Base-by-base conservation (phyloP, 2,888 invertebrate species). In the Drosophila affinis region DNA sequence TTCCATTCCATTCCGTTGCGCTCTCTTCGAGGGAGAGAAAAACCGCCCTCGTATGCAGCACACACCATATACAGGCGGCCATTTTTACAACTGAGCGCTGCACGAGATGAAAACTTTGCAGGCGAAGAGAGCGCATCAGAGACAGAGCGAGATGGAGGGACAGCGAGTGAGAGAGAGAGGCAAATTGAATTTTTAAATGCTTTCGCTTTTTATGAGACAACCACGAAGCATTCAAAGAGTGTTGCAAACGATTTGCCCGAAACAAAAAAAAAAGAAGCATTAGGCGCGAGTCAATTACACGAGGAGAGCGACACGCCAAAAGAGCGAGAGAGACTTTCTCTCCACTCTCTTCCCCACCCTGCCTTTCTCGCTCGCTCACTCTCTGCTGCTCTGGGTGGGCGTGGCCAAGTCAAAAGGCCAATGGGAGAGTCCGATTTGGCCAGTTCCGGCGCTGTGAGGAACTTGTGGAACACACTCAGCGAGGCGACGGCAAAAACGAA, bases 171-270 rank as follows among this genome's bases (percentile, higher is more conserved):
- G 58, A 53, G 27, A n/a, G 48, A 32, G 51, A 14, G 73, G 73
- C 56, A 82, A 87, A 81, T 90, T 79, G 81, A 86, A 90, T 77
- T 76, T 77, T 90, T 87, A 89, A 89, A 84, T 87, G 90, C 84
- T 90, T 85, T 89, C 89, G 77, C 85, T 90, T 80, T 84, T 84
- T 75, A 75, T 78, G 83, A 75, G 87, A 72, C 83, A 86, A 89
- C 86, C 90, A 87, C 89, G 89, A 82, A 83, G 73, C 89, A 89
- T 87, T 90, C 84, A 89, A 90, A 90, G 79, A 78, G 77, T 89
- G 88, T 86, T 81, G 81, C 89, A 89, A 89, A 74, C 90, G 89
- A 90, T 90, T 89, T 90, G 81, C 75, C 77, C 78, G 71, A 80
- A 81, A 89, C 84, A 90, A 84, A 88, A 79, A 88, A 79, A 39